phyloP scores from a whole-genome alignment of 2,113 vertebrate species.

The Heptranchias perlo region DNA sequence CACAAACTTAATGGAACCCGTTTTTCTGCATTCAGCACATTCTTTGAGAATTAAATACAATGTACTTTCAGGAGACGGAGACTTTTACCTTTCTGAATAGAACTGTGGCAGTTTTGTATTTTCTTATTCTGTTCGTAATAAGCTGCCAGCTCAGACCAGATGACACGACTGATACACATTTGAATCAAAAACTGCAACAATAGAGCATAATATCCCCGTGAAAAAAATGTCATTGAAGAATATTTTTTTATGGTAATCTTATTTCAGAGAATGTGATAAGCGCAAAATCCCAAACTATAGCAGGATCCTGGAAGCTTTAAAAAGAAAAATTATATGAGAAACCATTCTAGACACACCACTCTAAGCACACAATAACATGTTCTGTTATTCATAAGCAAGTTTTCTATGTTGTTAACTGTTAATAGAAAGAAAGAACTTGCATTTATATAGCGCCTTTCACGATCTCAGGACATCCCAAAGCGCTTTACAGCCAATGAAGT shows the following conservation, averaged over 20 bases:
- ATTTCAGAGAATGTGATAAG: neutral
- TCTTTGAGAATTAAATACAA: neutral
- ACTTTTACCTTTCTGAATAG: neutral
- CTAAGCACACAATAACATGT: too few relatives aligned
- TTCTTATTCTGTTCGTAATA: neutral
- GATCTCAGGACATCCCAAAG: too few relatives aligned
- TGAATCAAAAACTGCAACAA: conserved; percentile 1
- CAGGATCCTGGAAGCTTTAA: neutral
- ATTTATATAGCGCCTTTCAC: neutral
- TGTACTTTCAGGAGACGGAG: neutral
- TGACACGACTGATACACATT: neutral
- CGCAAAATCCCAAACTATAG: neutral
- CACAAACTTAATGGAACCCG: neutral
- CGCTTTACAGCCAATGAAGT: too few relatives aligned
- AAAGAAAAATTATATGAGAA: neutral
- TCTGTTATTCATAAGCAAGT: neutral
- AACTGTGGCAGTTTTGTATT: neutral
- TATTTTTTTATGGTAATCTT: neutral
- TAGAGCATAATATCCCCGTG: neutral
- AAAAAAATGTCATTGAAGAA: neutral
- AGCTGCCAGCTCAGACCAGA: neutral
- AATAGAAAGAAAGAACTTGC: neutral
- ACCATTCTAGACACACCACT: neutral
- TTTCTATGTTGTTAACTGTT: neutral
- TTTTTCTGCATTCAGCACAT: too few relatives aligned